Base-by-base conservation (phyloP, 2,888 invertebrate genomes). In the Plemyria rubiginata region DNA sequence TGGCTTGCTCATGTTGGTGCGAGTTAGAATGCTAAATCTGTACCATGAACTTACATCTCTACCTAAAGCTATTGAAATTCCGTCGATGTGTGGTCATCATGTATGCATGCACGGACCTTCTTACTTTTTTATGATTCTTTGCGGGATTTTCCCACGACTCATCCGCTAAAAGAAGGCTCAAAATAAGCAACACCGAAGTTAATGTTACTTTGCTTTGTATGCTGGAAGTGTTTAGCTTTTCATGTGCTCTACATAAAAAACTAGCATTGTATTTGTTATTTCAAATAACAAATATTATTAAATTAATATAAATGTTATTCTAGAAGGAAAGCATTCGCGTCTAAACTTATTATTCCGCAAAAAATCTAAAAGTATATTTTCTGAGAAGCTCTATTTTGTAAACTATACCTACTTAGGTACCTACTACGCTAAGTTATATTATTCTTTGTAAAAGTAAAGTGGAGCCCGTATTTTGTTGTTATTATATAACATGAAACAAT, bases 1-100 rank as follows among this genome's bases (percentile, higher is more conserved):
- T 78, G 72, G 68, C 70, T 66, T 62, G 63, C 60, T 58, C 11
- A 41, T 62, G 64, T 66, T 71, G 73, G 69, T 80, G 71, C 73
- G 78, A 79, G 72, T 77, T 73, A 74, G 77, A 71, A 41, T 72
- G 58, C 50, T 38, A 11, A 2, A 11, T 32, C 32, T 32, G 32
- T 32, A 32, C 32, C 8, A 22, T 22, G 22, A 22, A 22, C 22
- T 22, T 22, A 32, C 6, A n/a, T 43, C 6, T 58, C 51, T 60
- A 56, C 49, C 28, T n/a, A 16, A 65, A 55, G 48, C 56, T 46
- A 62, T 65, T 46, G 56, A 54, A 58, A 66, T 60, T 53, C 36
- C 38, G 49, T 54, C 45, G 60, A 59, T 66, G 60, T 54, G 51
- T 46, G 28, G 62, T 62, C 62, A 63, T 62, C 62, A 58, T 48